Evolutionary conservation across 1,140 invertebrate species (phyloP), one percentile per base, ranked within the genome.

Genomic region (Papilio aristodemus): DNA sequence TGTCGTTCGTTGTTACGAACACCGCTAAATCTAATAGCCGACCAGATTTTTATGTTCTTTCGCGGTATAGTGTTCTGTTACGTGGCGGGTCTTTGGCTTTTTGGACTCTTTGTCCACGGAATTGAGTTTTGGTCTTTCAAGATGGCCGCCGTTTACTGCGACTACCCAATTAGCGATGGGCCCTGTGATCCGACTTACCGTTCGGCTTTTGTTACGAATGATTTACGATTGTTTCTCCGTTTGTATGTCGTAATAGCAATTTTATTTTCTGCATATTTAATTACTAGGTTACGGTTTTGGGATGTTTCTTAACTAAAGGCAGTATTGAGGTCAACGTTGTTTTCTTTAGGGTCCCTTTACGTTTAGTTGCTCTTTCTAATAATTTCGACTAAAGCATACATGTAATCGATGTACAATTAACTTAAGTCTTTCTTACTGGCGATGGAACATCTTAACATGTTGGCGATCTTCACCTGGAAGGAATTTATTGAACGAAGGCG

Each of bases 21-120:
- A 73, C 72, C 76, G 79, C 74, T 75, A 79, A 78, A 83, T 85
- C 84, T 84, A 84, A 87, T 84, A 84, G 75, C 79, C 75, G 74
- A 77, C 73, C 68, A 70, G 78, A 69, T 87, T 90, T 63, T 90
- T 85, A 90, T 89, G 83, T 79, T 85, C 77, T 75, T 90, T 90
- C 86, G 79, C 79, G 75, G 87, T 86, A 89, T 75, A 69, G 80
- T 74, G 80, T 87, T 83, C 74, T 82, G 82, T 87, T 87, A 85
- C 83, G 75, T 71, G 71, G 74, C 68, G 73, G 62, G 74, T 60
- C 39, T 60, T 70, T 68, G 72, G 57, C 70, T 81, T 82, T 84
- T 84, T 72, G 64, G 73, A 68, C 77, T 79, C 72, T 86, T 85
- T 85, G 83, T 77, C 68, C 68, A 74, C 64, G 67, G 69, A 83